Conservation (phyloP, 1,140 invertebrate genomes). For the Palaemon carinicauda region DNA sequence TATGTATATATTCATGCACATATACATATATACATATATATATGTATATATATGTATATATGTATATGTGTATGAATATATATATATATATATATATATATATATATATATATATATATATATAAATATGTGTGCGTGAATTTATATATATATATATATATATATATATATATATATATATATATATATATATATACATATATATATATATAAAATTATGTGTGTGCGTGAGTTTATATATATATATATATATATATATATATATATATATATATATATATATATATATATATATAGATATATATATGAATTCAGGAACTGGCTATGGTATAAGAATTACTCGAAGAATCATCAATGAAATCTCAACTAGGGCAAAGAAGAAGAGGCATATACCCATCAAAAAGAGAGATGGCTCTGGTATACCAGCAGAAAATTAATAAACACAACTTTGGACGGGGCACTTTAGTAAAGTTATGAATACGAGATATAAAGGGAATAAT, state of each 20-base stretch:
- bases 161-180: background rate
- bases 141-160: too few relatives aligned
- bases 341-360: too few relatives aligned
- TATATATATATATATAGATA: background rate
- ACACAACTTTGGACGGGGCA: too few relatives aligned
- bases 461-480: too few relatives aligned
- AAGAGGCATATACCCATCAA: too few relatives aligned
- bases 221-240: background rate
- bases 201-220: background rate
- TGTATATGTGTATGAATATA: background rate
- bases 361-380: too few relatives aligned
- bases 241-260: background rate
- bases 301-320: too few relatives aligned
- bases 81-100: background rate
- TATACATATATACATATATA: background rate
- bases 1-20: background rate
- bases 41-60: background rate
- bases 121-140: too few relatives aligned
- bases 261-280: background rate
- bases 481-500: too few relatives aligned
- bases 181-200: background rate
- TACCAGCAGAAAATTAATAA: too few relatives aligned
- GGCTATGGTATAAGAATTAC: too few relatives aligned
- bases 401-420: too few relatives aligned
- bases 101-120: background rate